Base-by-base conservation (phyloP, 2,888 invertebrate genomes). In the Pseudanteris insignis region DNA sequence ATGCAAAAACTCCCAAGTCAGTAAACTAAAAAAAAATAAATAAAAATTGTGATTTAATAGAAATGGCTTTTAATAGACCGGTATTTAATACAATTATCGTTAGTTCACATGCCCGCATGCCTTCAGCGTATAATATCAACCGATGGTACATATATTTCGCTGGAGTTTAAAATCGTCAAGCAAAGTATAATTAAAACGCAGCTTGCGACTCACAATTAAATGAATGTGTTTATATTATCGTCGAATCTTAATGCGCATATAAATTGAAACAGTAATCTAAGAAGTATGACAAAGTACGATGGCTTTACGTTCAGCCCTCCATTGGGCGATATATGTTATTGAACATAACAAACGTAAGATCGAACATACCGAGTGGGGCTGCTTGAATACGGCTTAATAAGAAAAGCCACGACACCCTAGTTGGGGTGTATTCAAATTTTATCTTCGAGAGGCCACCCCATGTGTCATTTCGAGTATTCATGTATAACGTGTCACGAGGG, bases 191-290 rank as follows among this genome's bases (percentile, higher is more conserved):
- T 44, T 37, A 53, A 44, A 44, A 43, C 26, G 24, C 15, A 44
- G 37, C 14, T 32, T 37, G 32, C 44, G 32, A 38, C 29, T 15
- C 46, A 12, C 36, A 46, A 46, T 54, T 40, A 34, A 54, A 46
- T 38, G 40, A 25, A 28, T 33, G 54, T 46, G 34, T 54, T 46
- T 46, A 54, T 46, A 38, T 44, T 32, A 37, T 25, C 29, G 54
- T 54, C 54, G 46, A 46, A 46, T 32, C 44, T 46, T 54, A 37
- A 54, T 54, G 54, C 32, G n/a, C 30, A 37, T 55, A 40, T 55
- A 55, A 46, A 55, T 46, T 46, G 33, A 55, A 40, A 46, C 40
- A 47, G 47, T 55, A 55, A 55, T 55, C 46, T 41, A 47, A 47
- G 55, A 29, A 55, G 47, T 47, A 41, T 29, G 40, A 55, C 47